These are phyloP conservation scores for Sigmodon hispidus DNA, from an alignment of 2,113 vertebrate species.

Conservation along the genomic window DNA sequence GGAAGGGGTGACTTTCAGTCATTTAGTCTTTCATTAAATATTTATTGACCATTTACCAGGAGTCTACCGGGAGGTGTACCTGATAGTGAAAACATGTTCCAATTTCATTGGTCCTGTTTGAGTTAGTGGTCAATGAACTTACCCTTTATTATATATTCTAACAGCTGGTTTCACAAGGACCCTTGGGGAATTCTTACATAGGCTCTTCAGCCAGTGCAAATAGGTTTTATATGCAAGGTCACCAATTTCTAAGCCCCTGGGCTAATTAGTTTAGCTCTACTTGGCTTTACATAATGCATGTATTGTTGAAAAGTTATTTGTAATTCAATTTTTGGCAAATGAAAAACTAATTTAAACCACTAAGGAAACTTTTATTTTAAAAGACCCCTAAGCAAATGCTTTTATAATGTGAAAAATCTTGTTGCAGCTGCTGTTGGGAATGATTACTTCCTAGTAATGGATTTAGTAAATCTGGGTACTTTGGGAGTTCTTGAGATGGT, in stretches of 20 bases:
- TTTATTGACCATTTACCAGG: conserved; percentile 51
- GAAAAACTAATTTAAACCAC: conserved; percentile 67
- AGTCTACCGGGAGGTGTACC: conserved; percentile 23
- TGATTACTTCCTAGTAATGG: conserved; percentile 14
- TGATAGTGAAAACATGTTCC: conserved; percentile 55
- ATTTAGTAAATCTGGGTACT: conserved; percentile 42
- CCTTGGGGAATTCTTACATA: conserved; percentile 20
- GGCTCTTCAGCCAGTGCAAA: conserved; percentile 53
- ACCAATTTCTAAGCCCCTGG: conserved; percentile 47
- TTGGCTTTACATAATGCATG: conserved; percentile 68
- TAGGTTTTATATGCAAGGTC: conserved; percentile 69
- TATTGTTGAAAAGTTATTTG: conserved; percentile 66
- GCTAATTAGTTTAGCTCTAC: conserved; percentile 72
- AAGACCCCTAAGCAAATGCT: conserved; percentile 48
- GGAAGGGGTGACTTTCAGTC: conserved; percentile 50
- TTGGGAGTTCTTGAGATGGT: not conserved
- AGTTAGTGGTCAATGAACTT: conserved; percentile 46
- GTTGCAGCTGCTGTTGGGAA: conserved; percentile 48
- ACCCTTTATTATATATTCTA: conserved; percentile 49
- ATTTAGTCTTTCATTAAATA: conserved; percentile 69
- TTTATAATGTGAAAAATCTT: conserved; percentile 64
- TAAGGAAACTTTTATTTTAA: conserved; percentile 66
- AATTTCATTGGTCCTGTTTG: conserved; percentile 66
- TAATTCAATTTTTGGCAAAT: conserved; percentile 74
- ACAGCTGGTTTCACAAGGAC: conserved; percentile 48